Percentiles rank a stretch among this genome's conserved stretches.
These are phyloP conservation scores for Cynopterus sphinx DNA, from an alignment of 2,797 vertebrate species.

Conservation along the genomic window DNA sequence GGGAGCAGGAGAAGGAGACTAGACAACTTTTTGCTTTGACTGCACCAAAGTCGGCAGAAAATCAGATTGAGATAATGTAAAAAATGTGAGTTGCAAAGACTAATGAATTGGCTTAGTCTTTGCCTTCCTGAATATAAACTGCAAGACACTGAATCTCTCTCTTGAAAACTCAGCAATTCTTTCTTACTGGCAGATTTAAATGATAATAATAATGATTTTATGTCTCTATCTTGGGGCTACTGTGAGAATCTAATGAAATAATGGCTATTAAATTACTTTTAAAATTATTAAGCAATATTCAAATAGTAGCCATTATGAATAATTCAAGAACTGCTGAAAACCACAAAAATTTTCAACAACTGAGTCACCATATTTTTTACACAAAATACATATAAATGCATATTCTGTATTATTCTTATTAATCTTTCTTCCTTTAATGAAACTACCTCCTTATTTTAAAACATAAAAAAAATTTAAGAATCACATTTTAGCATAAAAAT, in stretches of 20 bases:
- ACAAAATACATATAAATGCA: background rate
- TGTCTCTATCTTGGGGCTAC: background rate
- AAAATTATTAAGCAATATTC: constrained; percentile 6
- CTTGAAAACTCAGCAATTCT: background rate
- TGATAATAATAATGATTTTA: background rate
- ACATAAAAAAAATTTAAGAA: background rate
- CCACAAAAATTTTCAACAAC: background rate
- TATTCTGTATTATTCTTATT: background rate
- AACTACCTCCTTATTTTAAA: background rate
- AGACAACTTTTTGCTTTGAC: background rate
- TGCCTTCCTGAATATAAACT: background rate
- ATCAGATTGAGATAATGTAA: background rate
- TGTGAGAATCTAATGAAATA: background rate
- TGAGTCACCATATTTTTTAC: background rate
- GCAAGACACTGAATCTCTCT: background rate
- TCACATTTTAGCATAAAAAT: background rate
- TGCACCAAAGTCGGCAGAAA: background rate
- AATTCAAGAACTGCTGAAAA: background rate
- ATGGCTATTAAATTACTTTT: constrained; percentile 4
- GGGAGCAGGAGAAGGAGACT: background rate
- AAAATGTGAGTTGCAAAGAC: background rate
- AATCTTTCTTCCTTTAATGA: background rate
- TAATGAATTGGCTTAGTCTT: background rate
- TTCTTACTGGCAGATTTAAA: background rate
- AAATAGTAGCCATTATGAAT: background rate